phyloP scores from a whole-genome alignment of 2,888 invertebrate species.

The Nebria salina region DNA sequence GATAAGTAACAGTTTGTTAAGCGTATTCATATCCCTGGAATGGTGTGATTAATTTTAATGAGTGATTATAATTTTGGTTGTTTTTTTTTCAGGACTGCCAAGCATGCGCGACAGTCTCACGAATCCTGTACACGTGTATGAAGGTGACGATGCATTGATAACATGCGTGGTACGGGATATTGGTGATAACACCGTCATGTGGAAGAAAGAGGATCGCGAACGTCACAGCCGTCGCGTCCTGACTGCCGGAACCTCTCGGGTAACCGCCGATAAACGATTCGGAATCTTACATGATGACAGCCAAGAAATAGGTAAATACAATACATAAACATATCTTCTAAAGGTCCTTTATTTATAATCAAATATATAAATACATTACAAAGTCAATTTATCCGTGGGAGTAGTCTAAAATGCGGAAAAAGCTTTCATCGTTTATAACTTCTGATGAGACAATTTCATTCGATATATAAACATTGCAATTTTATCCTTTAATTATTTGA shows the following conservation, averaged over 20 bases:
- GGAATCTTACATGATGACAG: constrained; percentile 81
- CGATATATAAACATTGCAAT: background rate
- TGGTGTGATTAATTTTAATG: background rate
- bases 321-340: background rate
- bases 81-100: constrained; percentile 59
- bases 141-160: constrained; percentile 81
- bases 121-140: constrained; percentile 68
- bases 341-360: too few relatives aligned
- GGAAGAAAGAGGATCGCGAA: constrained; percentile 76
- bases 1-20: too few relatives aligned
- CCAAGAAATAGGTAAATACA: constrained; percentile 59
- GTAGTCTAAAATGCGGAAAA: too few relatives aligned
- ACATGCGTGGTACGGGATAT: constrained; percentile 82
- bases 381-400: too few relatives aligned
- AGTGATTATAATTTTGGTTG: background rate
- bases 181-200: constrained; percentile 78
- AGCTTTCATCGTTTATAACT: too few relatives aligned
- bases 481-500: background rate
- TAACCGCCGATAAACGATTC: constrained; percentile 78
- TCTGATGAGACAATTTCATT: too few relatives aligned
- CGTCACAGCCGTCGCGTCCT: constrained; percentile 67
- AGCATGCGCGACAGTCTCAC: constrained; percentile 64
- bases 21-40: too few relatives aligned
- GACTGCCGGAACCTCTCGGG: constrained; percentile 79
- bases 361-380: too few relatives aligned